Base-by-base conservation (phyloP, 2,113 vertebrate genomes). In the Pelecanoides urinatrix region DNA sequence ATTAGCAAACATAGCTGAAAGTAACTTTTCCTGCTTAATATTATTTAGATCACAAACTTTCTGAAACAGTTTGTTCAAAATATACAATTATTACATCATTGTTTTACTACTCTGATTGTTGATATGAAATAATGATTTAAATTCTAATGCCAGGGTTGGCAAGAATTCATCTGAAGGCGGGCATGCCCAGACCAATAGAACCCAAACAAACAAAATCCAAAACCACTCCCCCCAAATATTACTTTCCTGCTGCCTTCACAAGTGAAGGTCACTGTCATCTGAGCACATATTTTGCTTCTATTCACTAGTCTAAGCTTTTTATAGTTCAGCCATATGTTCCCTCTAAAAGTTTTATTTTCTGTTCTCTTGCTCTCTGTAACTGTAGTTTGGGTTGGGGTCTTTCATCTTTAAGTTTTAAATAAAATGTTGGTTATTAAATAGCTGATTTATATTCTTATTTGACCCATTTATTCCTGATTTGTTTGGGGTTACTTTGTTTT, bases 21-120 rank as follows among this genome's bases (percentile, higher is more conserved):
- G 3, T 16, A 63, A 38, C 10, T 75, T 81, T 74, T 87, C 2
- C 14, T 58, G 7, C 20, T 25, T 49, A 6, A 36, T 34, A 27
- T 62, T 71, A 62, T 58, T 67, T 40, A 67, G 10, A 78, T 47
- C 17, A 44, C 25, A 63, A 7, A 53, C 11, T 47, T 71, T 74
- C 27, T 71, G 42, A 53, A 93, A 40, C 0, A 29, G 21, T 45
- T 76, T 49, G 2, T 40, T 73, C n/a, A 56, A 79, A 79, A 26
- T 32, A 6, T 5, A 11, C 8, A 6, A 10, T 29, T 29, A 8
- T 11, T n/a, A 27, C 3, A 1, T 9, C 27, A 21, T 13, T 30
- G 20, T 40, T 75, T 58, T 55, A 26, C 9, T 50, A 13, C 13
- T 50, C 3, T 25, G 29, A 15, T 30, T 42, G 34, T 22, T 83